These are phyloP conservation scores for Microctenopoma lineatum DNA, from an alignment of 2,797 vertebrate species.

Conservation along the genomic window DNA sequence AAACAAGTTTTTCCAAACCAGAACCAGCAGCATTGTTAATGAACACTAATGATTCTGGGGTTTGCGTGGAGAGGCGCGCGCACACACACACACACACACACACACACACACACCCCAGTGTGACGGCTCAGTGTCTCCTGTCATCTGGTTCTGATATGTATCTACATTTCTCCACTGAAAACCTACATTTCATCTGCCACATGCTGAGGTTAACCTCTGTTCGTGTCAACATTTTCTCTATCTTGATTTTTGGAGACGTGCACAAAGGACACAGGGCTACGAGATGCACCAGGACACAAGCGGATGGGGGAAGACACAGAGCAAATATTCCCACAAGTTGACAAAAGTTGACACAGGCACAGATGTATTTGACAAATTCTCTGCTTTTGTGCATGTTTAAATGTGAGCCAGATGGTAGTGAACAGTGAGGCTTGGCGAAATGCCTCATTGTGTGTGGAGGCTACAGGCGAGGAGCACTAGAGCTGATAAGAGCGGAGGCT, in stretches of 20 bases:
- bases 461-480: conserved; percentile 76
- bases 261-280: conserved; percentile 62
- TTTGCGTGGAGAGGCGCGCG: conserved; percentile 47
- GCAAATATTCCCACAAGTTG: conserved; percentile 83
- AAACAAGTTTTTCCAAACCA: conserved; percentile 53
- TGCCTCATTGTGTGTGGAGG: conserved; percentile 77
- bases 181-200: conserved; percentile 60
- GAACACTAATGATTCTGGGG: conserved; percentile 61
- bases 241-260: conserved; percentile 55
- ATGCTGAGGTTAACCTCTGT: conserved; percentile 73
- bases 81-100: too few species aligned
- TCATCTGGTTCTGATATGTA: conserved; percentile 77
- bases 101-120: conserved; percentile 20
- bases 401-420: conserved; percentile 86
- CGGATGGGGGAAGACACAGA: conserved; percentile 68
- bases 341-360: conserved; percentile 84
- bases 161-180: conserved; percentile 55
- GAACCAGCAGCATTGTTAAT: conserved; percentile 59
- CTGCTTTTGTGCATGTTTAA: conserved; percentile 82
- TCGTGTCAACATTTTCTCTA: conserved; percentile 71
- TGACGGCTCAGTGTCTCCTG: conserved; percentile 56
- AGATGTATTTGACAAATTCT: conserved; percentile 87
- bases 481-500: conserved; percentile 77
- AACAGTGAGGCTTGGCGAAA: conserved; percentile 80
- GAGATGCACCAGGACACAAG: conserved; percentile 53